Evolutionary conservation across 2,888 invertebrate genomes (phyloP), one percentile per base, ranked within the genome.

Genomic region (Lasioglossum leucozonium): DNA sequence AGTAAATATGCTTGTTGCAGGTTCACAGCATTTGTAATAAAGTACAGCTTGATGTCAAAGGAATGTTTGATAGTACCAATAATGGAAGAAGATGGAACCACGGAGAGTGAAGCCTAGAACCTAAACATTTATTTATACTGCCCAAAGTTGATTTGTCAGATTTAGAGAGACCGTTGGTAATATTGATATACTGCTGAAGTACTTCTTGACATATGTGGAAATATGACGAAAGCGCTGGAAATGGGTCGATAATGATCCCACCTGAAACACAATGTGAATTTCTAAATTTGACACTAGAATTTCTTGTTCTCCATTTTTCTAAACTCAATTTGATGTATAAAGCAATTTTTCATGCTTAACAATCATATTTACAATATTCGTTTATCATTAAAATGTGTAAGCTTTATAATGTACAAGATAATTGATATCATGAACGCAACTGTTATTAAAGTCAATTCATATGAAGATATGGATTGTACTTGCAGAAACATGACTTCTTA

Each of bases 41-140:
- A 99, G 95, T 99, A 99, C 96, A 98, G 98, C 95, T 96, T 99
- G 88, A 99, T 99, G 98, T 98, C 99, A 26, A 98, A 98, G 95
- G 99, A 99, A 95, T 99, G 99, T 96, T 96, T 99, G 88, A 99
- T 99, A 95, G 98, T 99, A 91, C 99, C 99, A 80, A 99, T 99
- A 94, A 96, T 98, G 95, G 98, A 98, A 94, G 98, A 98, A 92
- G 96, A 96, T 65, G 96, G 95, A 91, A 95, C 96, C 71, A 92
- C 92, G 30, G 94, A 94, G 79, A 94, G 92, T 72, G 94, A 94
- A 84, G 93, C 93, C 89, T 93, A 93, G 88, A 58, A 84, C 22
- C 8, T 81, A 73, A 82, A 82, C 40, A 22, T 79, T 76, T 80
- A 77, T 79, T 80, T 81, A 65, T 83, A 89, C 83, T 89, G 87